Conservation (phyloP, 2,888 invertebrate genomes). For the Pseudococcus longispinus region DNA sequence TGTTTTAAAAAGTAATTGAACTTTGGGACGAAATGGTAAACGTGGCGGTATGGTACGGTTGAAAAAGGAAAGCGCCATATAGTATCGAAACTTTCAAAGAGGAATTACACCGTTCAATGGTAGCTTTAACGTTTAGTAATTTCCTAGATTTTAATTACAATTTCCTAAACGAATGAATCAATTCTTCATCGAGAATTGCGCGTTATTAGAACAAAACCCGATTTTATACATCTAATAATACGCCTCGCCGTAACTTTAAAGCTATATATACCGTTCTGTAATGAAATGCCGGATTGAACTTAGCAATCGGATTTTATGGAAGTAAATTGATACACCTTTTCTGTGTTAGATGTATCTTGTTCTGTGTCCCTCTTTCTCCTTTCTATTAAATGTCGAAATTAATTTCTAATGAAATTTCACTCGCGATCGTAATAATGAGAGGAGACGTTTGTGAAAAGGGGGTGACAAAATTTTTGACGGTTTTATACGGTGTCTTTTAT, state of each 20-base stretch:
- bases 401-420: neutral
- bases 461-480: too few species aligned
- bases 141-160: slow-evolving; percentile 13
- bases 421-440: neutral
- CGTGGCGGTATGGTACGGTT: neutral
- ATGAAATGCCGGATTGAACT: neutral
- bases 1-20: slow-evolving; percentile 12
- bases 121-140: slow-evolving; percentile 11
- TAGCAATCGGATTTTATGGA: neutral
- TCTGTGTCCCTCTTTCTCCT: neutral
- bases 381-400: neutral
- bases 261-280: neutral
- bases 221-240: neutral
- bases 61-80: slow-evolving; percentile 1
- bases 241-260: neutral
- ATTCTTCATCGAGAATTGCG: slow-evolving; percentile 4
- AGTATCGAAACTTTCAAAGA: slow-evolving; percentile 5
- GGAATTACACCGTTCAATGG: slow-evolving; percentile 18
- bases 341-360: neutral
- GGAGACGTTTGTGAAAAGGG: neutral
- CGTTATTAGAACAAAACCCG: slow-evolving; percentile 11
- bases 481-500: too few species aligned
- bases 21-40: neutral
- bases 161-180: slow-evolving; percentile 26
- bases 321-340: slow-evolving; percentile 20